Percentiles rank a stretch among this genome's conserved stretches.
Conservation (phyloP, 2,797 vertebrate genomes). For the Microchirus variegatus region DNA sequence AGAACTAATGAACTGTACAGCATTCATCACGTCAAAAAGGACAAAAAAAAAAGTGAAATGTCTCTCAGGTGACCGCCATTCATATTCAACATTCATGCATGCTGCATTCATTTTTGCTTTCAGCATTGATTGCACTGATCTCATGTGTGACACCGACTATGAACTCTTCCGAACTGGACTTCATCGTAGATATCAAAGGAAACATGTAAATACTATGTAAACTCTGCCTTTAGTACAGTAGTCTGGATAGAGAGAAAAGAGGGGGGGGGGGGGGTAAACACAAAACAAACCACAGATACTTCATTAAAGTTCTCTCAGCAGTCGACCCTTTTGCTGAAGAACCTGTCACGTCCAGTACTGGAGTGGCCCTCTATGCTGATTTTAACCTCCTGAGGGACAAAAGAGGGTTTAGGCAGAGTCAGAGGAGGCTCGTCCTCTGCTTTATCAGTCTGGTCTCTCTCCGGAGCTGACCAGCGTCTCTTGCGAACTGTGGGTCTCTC, state of each 20-base stretch:
- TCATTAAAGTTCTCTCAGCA: slow-evolving; percentile 52
- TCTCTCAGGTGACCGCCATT: slow-evolving; percentile 46
- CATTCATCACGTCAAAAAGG: slow-evolving; percentile 36
- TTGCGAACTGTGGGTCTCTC: slow-evolving; percentile 85
- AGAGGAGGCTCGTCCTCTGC: slow-evolving; percentile 91
- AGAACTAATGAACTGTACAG: slow-evolving; percentile 37
- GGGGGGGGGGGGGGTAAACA: slow-evolving; percentile 50
- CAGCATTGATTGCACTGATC: slow-evolving; percentile 79
- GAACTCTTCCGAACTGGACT: slow-evolving; percentile 68
- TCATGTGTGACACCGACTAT: slow-evolving; percentile 72
- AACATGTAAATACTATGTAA: slow-evolving; percentile 92
- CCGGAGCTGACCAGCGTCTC: slow-evolving; percentile 98
- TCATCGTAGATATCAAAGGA: slow-evolving; percentile 85
- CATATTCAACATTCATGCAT: slow-evolving; percentile 65
- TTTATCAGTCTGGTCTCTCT: slow-evolving; percentile 92
- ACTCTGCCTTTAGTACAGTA: slow-evolving; percentile 95
- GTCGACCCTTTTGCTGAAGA: slow-evolving; percentile 66
- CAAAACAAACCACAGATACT: slow-evolving; percentile 77
- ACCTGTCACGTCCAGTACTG: slow-evolving; percentile 89
- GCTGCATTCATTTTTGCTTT: slow-evolving; percentile 71
- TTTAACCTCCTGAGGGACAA: slow-evolving; percentile 98
- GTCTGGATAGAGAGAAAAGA: slow-evolving; percentile 84
- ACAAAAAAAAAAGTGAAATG: slow-evolving; percentile 30
- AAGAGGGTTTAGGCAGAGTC: slow-evolving; percentile 95
- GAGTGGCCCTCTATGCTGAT: slow-evolving; percentile 99